Evolutionary conservation across 2,113 vertebrate species (phyloP), one percentile per base, ranked within the genome.

Genomic region (Carassius auratus): DNA sequence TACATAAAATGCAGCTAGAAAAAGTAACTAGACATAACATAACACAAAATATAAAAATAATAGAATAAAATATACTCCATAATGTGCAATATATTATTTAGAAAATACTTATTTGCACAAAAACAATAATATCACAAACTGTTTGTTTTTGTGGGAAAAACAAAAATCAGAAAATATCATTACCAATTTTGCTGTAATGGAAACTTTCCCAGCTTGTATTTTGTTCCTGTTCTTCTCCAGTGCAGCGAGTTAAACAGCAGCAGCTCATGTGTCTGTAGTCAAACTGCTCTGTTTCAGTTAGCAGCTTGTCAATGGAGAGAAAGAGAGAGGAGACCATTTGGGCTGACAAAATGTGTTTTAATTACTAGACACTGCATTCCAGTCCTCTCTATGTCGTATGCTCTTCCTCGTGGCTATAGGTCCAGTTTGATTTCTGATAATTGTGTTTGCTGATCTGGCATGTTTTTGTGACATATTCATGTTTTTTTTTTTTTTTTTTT

Each of bases 361-460:
- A 98, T 98, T 97, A 99, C 96, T 94, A 96, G 92, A 88, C 95
- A 94, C 94, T 95, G 96, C 95, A 95, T 92, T 92, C 89, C 92
- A 94, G 94, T 92, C 94, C 94, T 93, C 94, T 83, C 84, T 86
- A 85, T 2, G 82, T 89, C 87, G 85, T 87, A 91, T 84, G 91
- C 90, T 90, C 91, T 91, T 93, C 91, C 91, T 89, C 88, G 91
- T 86, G 85, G 89, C 93, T 91, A 94, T 21, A 21, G 91, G 94
- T 92, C 92, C 93, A 90, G 91, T 97, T 98, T 98, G 97, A 98
- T 98, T 98, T 97, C 96, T 96, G 96, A 96, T 97, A 94, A 96
- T 95, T 94, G 91, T 93, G 94, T 92, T 92, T 97, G 98, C 98
- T 98, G 97, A 98, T 95, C 95, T 92, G 91, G 97, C 97, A 95